Percentiles rank a stretch among this genome's conserved stretches.
Conservation (phyloP, 2,113 vertebrate genomes). For the Pelobates fuscus region DNA sequence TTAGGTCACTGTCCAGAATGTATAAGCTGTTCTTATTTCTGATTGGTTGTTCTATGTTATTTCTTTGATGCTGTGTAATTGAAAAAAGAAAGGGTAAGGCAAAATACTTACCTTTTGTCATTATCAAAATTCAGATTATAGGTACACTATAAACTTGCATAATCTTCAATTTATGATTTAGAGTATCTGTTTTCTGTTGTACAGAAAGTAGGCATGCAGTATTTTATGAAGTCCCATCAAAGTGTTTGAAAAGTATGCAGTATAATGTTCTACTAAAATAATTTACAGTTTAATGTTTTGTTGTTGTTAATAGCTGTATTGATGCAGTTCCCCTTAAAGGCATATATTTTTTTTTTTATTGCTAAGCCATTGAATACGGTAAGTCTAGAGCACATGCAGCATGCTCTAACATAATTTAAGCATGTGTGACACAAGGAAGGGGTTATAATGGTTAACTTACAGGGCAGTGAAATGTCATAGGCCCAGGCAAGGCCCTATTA, state of each 20-base stretch:
- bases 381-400: conserved; percentile 63
- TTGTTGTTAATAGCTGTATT: conserved; percentile 31
- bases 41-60: no score
- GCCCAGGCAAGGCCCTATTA: conserved; percentile 75
- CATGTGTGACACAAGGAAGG: conserved; percentile 67
- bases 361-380: conserved; percentile 50
- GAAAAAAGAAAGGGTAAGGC: no score
- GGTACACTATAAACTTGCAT: conserved; percentile 44
- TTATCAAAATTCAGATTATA: no score
- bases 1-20: no score
- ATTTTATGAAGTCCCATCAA: conserved; percentile 33
- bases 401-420: conserved; percentile 70
- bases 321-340: conserved; percentile 47
- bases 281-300: neutral
- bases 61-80: conserved; percentile 4
- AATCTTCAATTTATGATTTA: conserved; percentile 38
- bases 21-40: no score
- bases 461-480: conserved; percentile 80
- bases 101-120: neutral
- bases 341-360: conserved; percentile 45
- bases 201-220: conserved; percentile 49
- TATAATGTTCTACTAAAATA: conserved; percentile 37
- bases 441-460: conserved; percentile 78
- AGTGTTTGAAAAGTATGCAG: conserved; percentile 25
- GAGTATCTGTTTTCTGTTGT: conserved; percentile 40